phyloP scores from a whole-genome alignment of 2,888 invertebrate genomes.

The Deilephila porcellus region DNA sequence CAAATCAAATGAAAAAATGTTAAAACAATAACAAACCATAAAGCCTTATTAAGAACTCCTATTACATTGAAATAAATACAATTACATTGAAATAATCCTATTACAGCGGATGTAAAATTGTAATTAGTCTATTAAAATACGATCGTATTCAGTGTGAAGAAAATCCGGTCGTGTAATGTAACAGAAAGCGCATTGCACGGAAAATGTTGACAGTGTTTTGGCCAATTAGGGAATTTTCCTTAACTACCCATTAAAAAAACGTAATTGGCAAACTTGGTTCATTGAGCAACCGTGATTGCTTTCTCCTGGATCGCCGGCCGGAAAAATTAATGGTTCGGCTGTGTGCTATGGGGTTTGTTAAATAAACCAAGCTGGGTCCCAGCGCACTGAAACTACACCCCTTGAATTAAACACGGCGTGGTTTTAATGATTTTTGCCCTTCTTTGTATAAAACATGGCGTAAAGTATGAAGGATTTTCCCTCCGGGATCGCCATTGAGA shows the following conservation, averaged over 20 bases:
- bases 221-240: slow-evolving; percentile 71
- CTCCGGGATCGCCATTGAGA: slow-evolving; percentile 24
- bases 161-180: not conserved
- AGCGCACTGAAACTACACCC: slow-evolving; percentile 45
- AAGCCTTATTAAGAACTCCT: too few species aligned
- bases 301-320: slow-evolving; percentile 62
- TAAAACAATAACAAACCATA: too few species aligned
- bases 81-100: too few species aligned
- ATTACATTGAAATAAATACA: too few species aligned
- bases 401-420: slow-evolving; percentile 51
- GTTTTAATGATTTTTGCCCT: slow-evolving; percentile 41
- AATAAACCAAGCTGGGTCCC: slow-evolving; percentile 35
- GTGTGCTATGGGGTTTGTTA: slow-evolving; percentile 52
- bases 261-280: slow-evolving; percentile 77
- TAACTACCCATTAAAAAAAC: slow-evolving; percentile 72
- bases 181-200: not conserved
- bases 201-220: slow-evolving; percentile 48
- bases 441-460: slow-evolving; percentile 32
- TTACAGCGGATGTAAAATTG: too few species aligned
- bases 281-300: slow-evolving; percentile 74
- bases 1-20: too few species aligned
- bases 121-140: too few species aligned
- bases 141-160: not conserved
- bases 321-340: slow-evolving; percentile 68
- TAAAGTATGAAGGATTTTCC: slow-evolving; percentile 31